Evolutionary conservation across 2,113 vertebrate genomes (phyloP).

Genomic region (Gambusia holbrooki): DNA sequence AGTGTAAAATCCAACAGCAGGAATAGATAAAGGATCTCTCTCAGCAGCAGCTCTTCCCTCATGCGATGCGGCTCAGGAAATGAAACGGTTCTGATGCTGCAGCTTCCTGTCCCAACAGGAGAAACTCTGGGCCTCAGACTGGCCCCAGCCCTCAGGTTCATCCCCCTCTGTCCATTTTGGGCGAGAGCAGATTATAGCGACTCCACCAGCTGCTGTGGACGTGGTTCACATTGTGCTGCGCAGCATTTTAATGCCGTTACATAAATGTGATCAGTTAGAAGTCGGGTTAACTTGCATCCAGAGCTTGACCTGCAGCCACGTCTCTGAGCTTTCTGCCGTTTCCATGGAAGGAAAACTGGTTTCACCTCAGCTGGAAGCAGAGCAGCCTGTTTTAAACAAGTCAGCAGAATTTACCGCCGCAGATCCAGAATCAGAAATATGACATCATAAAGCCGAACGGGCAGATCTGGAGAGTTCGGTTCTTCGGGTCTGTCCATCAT

Average conservation of each 20-base stretch:
- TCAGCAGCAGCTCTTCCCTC: neutral
- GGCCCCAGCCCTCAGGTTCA: constrained; percentile 49
- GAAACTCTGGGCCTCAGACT: constrained; percentile 32
- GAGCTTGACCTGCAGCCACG: constrained; percentile 14
- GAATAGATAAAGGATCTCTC: constrained; percentile 14
- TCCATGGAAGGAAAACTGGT: no score
- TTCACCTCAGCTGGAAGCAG: neutral
- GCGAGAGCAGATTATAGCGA: constrained; percentile 68
- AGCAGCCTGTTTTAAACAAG: no score
- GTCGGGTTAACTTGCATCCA: constrained; percentile 52
- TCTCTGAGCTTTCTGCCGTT: neutral
- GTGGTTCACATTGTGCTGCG: constrained; percentile 70
- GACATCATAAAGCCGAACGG: no score
- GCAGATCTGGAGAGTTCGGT: no score
- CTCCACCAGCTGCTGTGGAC: constrained; percentile 77
- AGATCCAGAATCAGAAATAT: no score
- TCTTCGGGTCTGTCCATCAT: no score
- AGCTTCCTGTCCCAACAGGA: constrained; percentile 5
- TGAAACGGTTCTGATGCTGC: constrained; percentile 7
- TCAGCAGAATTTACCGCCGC: no score
- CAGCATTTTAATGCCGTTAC: constrained; percentile 65
- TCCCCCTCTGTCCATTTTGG: constrained; percentile 62
- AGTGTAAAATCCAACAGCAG: neutral
- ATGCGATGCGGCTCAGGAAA: neutral
- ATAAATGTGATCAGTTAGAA: constrained; percentile 57